Conservation (phyloP, 2,797 vertebrate species). For the Eulemur coronatus region DNA sequence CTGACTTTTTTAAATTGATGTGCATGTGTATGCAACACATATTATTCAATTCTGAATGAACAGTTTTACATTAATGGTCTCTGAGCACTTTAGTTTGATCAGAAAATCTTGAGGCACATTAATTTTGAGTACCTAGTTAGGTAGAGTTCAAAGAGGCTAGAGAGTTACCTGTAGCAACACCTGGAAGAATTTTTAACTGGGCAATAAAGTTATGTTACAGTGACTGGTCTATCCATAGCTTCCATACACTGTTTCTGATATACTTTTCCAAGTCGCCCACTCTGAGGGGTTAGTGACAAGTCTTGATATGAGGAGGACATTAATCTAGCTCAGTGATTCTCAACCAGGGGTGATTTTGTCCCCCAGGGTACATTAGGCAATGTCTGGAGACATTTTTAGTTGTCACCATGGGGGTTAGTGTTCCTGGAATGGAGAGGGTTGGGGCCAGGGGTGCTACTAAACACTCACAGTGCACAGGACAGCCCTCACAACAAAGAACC, state of each 20-base stretch:
- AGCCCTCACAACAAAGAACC: neutral
- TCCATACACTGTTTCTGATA: neutral
- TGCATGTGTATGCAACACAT: neutral
- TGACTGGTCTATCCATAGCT: accelerated
- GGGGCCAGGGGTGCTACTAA: neutral
- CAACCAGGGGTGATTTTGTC: neutral
- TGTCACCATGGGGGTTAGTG: neutral
- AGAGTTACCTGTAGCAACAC: too few species aligned
- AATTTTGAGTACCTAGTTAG: neutral
- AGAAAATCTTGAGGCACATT: neutral
- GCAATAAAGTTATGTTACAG: accelerated
- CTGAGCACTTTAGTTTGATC: neutral
- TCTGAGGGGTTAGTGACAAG: neutral
- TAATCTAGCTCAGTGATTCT: neutral
- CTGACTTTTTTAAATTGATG: neutral
- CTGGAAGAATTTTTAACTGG: neutral
- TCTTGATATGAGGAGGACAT: neutral
- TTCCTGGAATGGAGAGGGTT: too few species aligned
- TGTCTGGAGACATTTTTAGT: neutral
- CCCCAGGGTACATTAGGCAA: neutral
- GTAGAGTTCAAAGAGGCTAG: neutral
- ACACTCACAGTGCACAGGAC: accelerated
- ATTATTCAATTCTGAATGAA: too few species aligned
- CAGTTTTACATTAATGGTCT: accelerated
- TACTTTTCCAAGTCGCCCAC: neutral